Base-by-base conservation (phyloP, 2,888 invertebrate species). In the Stenichneumon culpator region DNA sequence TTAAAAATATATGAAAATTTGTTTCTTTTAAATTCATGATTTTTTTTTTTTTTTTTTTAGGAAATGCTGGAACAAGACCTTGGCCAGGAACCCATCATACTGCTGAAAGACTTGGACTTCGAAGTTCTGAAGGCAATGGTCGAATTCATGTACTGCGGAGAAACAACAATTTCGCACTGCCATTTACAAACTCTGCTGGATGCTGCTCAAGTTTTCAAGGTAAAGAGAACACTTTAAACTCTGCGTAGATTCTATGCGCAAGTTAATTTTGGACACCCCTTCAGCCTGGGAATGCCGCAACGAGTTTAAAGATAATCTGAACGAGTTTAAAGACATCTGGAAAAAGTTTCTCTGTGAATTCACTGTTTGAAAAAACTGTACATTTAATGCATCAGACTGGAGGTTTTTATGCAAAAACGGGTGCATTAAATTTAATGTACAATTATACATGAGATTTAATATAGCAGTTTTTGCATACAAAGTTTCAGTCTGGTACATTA, bases 81-180 rank as follows among this genome's bases (percentile, higher is more conserved):
- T 79, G 94, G 94, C 39, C 93, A 94, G 86, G 94, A 95, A 88
- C 94, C 94, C 77, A 90, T 94, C 83, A 94, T 95, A 90, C 92
- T 94, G 83, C 92, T 97, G 85, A 95, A 96, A 88, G 97, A 97
- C 91, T 95, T 97, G 95, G 95, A 96, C 91, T 97, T 97, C 93
- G 95, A 95, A 89, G 96, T 97, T 44, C 94, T 97, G 83, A 97
- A 96, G 93, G 96, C 96, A 69, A 94, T 97, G 84, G 95, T 97
- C 47, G 97, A 97, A 92, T 97, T 97, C 90, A 97, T 97, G 96
- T 97, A 97, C 91, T 97, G 96, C 90, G 97, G 97, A 1, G 96
- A 97, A 94, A 97, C 97, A 1, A 96, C 96, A 88, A 96, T 97
- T 87, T 94, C 96, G 73, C 96, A 96, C 92, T 96, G 96, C 89